phyloP scores from a whole-genome alignment of 2,113 vertebrate genomes.

The Phrynocephalus versicolor region DNA sequence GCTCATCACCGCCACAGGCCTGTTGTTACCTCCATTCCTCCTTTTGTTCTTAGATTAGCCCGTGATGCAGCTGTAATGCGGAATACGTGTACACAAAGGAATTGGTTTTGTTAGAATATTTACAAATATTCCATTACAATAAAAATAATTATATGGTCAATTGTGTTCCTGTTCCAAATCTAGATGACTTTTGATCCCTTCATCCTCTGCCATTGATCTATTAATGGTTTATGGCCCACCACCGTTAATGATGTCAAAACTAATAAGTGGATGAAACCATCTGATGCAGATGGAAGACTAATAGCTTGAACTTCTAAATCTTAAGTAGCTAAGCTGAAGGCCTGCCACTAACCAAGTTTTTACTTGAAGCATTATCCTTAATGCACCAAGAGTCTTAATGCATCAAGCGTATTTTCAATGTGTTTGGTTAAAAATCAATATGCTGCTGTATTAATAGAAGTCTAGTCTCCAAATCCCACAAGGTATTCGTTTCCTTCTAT shows the following conservation, averaged over 20 bases:
- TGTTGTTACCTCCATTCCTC: not conserved
- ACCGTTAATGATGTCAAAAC: constrained; percentile 7
- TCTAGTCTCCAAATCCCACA: no score
- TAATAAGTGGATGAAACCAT: not conserved
- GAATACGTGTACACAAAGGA: not conserved
- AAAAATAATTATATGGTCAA: not conserved
- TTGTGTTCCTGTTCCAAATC: not conserved
- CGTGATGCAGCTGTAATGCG: not conserved
- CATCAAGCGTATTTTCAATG: not conserved
- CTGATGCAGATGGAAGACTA: not conserved
- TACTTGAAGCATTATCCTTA: not conserved
- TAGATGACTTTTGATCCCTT: not conserved
- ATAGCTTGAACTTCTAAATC: not conserved
- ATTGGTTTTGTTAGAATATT: not conserved
- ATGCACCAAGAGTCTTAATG: not conserved
- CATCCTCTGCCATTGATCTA: not conserved
- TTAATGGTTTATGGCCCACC: constrained; percentile 5
- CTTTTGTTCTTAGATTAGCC: not conserved
- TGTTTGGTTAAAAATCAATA: not conserved
- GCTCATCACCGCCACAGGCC: no score
- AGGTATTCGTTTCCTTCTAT: no score
- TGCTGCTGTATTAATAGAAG: no score
- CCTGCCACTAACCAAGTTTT: not conserved
- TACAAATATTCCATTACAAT: not conserved
- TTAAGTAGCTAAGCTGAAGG: not conserved